Evolutionary conservation across 2,797 vertebrate genomes (phyloP).

Genomic region (Brotula barbata): DNA sequence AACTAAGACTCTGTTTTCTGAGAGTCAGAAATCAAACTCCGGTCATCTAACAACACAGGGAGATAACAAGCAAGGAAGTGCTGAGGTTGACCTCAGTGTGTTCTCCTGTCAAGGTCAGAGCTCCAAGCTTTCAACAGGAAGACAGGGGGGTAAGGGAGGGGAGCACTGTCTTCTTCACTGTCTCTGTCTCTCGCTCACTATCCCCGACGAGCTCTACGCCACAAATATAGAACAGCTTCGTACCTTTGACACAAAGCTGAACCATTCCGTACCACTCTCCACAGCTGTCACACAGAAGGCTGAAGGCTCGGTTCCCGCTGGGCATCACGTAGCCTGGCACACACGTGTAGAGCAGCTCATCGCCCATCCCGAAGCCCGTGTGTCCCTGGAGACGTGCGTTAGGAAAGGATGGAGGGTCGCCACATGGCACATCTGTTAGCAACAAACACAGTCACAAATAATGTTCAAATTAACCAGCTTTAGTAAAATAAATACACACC

Average conservation of each 20-base stretch:
- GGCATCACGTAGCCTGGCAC: slow-evolving; percentile 82
- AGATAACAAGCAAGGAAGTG: slow-evolving; percentile 24
- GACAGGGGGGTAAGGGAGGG: not conserved
- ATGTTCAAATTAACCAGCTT: not conserved
- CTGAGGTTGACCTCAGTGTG: slow-evolving; percentile 25
- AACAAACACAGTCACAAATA: slow-evolving; percentile 15
- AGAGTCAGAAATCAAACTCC: slow-evolving; percentile 25
- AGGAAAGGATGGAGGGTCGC: slow-evolving; percentile 90
- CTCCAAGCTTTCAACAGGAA: slow-evolving; percentile 37
- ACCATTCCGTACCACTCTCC: slow-evolving; percentile 95
- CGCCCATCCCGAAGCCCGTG: slow-evolving; percentile 88
- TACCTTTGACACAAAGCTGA: slow-evolving; percentile 91
- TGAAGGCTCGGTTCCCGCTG: slow-evolving; percentile 82
- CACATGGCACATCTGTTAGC: slow-evolving; percentile 84
- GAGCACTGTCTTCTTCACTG: not conserved
- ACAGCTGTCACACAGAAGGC: slow-evolving; percentile 91
- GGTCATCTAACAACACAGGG: slow-evolving; percentile 24
- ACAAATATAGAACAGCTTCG: slow-evolving; percentile 38
- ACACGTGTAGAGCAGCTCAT: slow-evolving; percentile 89
- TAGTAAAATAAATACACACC: too few relatives aligned
- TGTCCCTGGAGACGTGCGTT: slow-evolving; percentile 85
- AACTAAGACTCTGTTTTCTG: slow-evolving; percentile 62
- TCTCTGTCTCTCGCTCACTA: not conserved
- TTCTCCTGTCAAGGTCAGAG: slow-evolving; percentile 38
- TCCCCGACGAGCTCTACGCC: not conserved